These are phyloP conservation scores for Apis dorsata DNA, from an alignment of 1,140 invertebrate genomes.

Conservation along the genomic window DNA sequence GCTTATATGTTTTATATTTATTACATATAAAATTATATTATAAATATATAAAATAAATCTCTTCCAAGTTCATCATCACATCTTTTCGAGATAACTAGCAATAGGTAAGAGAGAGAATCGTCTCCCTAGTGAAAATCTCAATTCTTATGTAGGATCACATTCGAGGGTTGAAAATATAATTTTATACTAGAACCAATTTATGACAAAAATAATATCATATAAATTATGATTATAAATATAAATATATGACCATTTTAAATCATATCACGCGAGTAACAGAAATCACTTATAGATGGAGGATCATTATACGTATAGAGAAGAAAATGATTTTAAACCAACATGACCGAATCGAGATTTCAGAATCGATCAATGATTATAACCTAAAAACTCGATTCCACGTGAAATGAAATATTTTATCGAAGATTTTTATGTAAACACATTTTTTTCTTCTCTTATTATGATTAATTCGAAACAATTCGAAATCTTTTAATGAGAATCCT, in stretches of 20 bases:
- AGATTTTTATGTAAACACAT: background rate
- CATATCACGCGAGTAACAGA: constrained; percentile 63
- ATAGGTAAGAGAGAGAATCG: constrained; percentile 33
- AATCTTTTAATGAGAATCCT: background rate
- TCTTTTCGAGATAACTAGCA: constrained; percentile 10
- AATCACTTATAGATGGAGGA: constrained; percentile 8
- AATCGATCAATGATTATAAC: background rate
- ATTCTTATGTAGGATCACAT: constrained; percentile 55
- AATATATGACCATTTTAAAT: constrained; percentile 63
- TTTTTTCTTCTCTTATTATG: constrained; percentile 34
- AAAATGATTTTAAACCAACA: constrained; percentile 38
- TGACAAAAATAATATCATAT: constrained; percentile 57
- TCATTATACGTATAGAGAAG: constrained; percentile 43
- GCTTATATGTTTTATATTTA: background rate
- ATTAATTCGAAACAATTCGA: constrained; percentile 38
- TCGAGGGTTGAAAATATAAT: constrained; percentile 70
- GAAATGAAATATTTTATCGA: background rate
- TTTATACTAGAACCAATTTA: constrained; percentile 73
- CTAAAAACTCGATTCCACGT: background rate
- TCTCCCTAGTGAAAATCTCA: constrained; percentile 24
- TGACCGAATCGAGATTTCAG: constrained; percentile 1
- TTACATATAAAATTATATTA: no score
- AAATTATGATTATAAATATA: constrained; percentile 51
- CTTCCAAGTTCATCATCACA: constrained; percentile 13
- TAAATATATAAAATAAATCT: background rate